phyloP scores from a whole-genome alignment of 2,888 invertebrate species.

The Herminia tarsipennalis region DNA sequence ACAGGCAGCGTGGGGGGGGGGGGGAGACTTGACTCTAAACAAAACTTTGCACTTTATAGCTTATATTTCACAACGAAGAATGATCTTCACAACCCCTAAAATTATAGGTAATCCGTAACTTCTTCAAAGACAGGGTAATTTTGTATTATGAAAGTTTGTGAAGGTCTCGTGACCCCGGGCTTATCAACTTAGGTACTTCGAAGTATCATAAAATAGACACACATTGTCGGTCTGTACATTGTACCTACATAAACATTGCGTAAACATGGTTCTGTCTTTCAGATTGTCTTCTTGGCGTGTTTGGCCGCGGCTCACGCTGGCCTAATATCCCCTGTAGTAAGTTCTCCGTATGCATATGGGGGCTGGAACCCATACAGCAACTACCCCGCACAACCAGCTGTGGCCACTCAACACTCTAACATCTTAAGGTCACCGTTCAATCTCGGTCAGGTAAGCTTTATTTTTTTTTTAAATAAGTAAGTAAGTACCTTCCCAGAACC shows the following conservation, averaged over 20 bases:
- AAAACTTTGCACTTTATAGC: too few species aligned
- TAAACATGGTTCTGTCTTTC: too few species aligned
- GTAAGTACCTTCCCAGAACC: background rate
- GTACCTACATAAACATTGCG: too few species aligned
- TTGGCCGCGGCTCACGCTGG: constrained; percentile 61
- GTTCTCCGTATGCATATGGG: constrained; percentile 61
- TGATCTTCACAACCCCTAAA: too few species aligned
- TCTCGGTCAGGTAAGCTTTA: constrained; percentile 86
- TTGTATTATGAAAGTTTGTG: too few species aligned
- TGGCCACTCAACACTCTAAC: constrained; percentile 86
- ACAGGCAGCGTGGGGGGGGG: too few species aligned
- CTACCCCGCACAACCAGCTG: constrained; percentile 76
- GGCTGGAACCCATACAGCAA: constrained; percentile 75
- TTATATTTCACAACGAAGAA: too few species aligned
- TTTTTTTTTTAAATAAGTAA: background rate
- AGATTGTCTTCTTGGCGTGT: constrained; percentile 65
- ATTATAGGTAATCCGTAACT: too few species aligned
- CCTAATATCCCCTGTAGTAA: constrained; percentile 67
- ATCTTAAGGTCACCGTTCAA: constrained; percentile 88
- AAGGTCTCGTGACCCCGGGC: too few species aligned
- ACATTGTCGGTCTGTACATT: background rate
- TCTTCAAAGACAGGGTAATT: too few species aligned
- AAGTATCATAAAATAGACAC: background rate
- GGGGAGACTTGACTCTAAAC: too few species aligned
- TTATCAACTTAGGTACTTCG: too few species aligned